These are phyloP conservation scores for Naja naja DNA, from an alignment of 2,113 vertebrate species.

Conservation along the genomic window DNA sequence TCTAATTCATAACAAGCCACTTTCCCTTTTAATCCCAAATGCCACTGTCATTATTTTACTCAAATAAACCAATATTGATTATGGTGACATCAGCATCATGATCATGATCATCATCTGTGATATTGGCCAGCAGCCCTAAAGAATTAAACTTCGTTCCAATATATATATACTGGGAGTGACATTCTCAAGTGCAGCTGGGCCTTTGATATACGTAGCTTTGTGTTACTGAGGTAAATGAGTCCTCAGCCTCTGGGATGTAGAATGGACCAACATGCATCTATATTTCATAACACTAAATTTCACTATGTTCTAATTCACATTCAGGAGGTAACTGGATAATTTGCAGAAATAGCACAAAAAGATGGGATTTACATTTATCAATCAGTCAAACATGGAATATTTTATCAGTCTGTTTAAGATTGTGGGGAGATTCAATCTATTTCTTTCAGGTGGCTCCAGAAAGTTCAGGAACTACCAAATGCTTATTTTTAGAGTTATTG, in stretches of 20 bases:
- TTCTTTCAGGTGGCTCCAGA: neutral
- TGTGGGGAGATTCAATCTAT: neutral
- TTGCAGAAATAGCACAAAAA: neutral
- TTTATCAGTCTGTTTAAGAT: neutral
- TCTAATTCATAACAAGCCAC: neutral
- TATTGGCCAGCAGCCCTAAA: neutral
- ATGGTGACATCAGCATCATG: neutral
- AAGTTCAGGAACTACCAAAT: neutral
- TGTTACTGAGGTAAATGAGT: neutral
- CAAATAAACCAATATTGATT: neutral
- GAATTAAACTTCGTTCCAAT: neutral
- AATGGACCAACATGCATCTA: neutral
- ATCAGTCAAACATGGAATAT: neutral
- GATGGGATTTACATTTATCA: neutral
- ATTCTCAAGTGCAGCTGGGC: neutral
- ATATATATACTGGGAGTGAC: neutral
- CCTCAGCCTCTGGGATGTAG: neutral
- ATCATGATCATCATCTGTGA: neutral
- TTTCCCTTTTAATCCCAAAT: neutral
- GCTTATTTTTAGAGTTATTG: neutral
- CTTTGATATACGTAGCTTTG: neutral
- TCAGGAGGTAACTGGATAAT: neutral
- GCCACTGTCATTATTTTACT: neutral
- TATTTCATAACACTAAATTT: neutral
- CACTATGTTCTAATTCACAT: neutral